Evolutionary conservation across 2,113 vertebrate genomes (phyloP).

Genomic region (Anguilla rostrata): DNA sequence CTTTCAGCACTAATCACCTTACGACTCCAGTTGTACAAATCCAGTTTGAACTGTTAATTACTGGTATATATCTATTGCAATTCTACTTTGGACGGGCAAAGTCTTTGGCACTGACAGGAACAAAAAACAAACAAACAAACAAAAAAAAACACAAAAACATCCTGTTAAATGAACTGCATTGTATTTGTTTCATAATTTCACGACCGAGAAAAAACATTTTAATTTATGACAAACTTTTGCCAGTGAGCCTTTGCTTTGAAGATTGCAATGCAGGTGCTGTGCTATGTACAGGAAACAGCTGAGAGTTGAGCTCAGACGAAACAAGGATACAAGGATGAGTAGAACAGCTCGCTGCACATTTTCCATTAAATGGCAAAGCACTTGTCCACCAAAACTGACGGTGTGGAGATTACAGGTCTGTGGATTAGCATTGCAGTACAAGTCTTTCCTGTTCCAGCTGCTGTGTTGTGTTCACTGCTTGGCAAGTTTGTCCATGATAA

Average conservation of each 20-base stretch:
- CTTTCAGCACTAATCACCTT: background rate
- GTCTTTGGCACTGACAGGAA: background rate
- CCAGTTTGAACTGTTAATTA: background rate
- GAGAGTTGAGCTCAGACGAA: background rate
- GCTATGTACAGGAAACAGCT: background rate
- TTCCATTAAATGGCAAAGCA: background rate
- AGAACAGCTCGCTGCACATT: background rate
- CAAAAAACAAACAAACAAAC: background rate
- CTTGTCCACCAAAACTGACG: background rate
- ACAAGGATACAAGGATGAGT: background rate
- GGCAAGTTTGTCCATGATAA: too few species aligned
- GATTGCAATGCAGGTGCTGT: background rate
- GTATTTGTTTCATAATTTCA: too few species aligned
- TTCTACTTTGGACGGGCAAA: background rate
- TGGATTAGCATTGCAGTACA: too few species aligned
- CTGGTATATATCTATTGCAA: background rate
- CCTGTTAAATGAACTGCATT: background rate
- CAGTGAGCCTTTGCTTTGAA: background rate
- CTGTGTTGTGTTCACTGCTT: too few species aligned
- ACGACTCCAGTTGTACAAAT: background rate
- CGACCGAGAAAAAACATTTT: too few species aligned
- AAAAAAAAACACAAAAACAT: background rate
- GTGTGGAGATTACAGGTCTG: background rate
- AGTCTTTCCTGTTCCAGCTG: too few species aligned
- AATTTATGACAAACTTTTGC: background rate